Percentiles rank a stretch among this genome's conserved stretches.
Evolutionary conservation across 2,888 invertebrate species (phyloP).

Genomic region (Ophioninae sp.): DNA sequence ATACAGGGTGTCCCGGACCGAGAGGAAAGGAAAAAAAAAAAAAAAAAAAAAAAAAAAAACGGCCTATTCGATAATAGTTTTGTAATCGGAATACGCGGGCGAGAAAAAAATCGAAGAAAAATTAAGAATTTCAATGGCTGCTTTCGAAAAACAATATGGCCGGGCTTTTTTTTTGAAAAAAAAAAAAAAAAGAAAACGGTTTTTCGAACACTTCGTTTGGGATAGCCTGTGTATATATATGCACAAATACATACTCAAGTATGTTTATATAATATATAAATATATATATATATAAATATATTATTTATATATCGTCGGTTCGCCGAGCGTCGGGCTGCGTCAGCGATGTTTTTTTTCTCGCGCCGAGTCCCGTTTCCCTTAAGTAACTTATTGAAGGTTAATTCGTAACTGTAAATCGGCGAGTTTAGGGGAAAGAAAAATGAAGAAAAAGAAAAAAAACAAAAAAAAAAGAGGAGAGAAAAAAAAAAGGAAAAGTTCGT

Average conservation of each 20-base stretch:
- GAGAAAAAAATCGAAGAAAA: slow-evolving; percentile 7
- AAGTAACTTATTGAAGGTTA: slow-evolving; percentile 70
- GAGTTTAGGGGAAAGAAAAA: slow-evolving; percentile 17
- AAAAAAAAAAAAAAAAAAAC: too few relatives aligned
- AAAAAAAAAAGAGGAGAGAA: neutral
- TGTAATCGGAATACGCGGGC: too few relatives aligned
- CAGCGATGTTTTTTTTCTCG: slow-evolving; percentile 59
- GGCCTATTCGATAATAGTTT: too few relatives aligned
- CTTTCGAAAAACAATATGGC: too few relatives aligned
- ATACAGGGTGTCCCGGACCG: too few relatives aligned
- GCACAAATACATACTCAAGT: slow-evolving; percentile 2
- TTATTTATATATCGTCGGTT: slow-evolving; percentile 63
- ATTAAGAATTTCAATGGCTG: neutral
- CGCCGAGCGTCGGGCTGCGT: slow-evolving; percentile 75
- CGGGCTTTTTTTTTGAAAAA: too few relatives aligned
- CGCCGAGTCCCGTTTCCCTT: slow-evolving; percentile 50
- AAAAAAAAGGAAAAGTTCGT: slow-evolving; percentile 1
- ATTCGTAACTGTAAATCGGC: slow-evolving; percentile 48
- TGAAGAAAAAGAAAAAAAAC: neutral
- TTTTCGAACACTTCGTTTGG: too few relatives aligned
- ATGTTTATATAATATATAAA: slow-evolving; percentile 8
- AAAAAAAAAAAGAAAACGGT: too few relatives aligned
- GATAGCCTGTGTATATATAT: slow-evolving; percentile 23
- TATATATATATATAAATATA: slow-evolving; percentile 42
- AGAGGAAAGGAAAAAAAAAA: too few relatives aligned